A percentile compares a stretch with the other conserved stretches of the same genome.
phyloP scores from a whole-genome alignment of 2,113 vertebrate genomes.

The Elgaria multicarinata region DNA sequence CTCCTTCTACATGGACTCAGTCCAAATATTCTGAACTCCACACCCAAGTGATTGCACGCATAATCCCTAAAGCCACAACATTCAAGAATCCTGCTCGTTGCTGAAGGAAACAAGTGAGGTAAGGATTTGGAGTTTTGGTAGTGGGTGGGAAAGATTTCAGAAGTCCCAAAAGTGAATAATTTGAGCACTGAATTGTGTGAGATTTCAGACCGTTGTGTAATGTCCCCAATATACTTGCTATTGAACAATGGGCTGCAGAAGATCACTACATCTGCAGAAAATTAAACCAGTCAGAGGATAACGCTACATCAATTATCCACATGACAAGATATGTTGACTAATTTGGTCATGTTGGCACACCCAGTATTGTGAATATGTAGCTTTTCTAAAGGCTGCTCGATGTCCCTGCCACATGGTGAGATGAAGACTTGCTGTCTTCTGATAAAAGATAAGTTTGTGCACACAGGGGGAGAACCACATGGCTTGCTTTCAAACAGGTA shows the following conservation, averaged over 20 bases:
- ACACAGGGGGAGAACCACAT: background rate
- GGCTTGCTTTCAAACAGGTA: background rate
- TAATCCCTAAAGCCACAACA: background rate
- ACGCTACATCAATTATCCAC: background rate
- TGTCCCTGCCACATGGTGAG: background rate
- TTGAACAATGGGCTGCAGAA: background rate
- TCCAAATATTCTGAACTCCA: background rate
- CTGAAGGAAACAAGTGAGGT: background rate
- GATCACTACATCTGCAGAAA: background rate
- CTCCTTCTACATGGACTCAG: no score
- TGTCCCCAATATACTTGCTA: background rate
- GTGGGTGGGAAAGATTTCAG: background rate
- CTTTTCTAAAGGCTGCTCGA: background rate
- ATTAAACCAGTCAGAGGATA: background rate
- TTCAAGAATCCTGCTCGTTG: background rate
- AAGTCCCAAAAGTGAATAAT: background rate
- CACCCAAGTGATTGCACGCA: background rate
- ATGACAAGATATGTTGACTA: background rate
- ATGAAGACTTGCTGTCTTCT: background rate
- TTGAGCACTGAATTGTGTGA: background rate
- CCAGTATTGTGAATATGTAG: no score
- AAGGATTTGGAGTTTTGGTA: background rate
- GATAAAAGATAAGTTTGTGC: background rate
- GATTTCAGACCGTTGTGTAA: background rate
- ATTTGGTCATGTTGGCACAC: background rate